These are phyloP conservation scores for Percopsis transmontana DNA, from an alignment of 2,113 vertebrate species.

Conservation along the genomic window DNA sequence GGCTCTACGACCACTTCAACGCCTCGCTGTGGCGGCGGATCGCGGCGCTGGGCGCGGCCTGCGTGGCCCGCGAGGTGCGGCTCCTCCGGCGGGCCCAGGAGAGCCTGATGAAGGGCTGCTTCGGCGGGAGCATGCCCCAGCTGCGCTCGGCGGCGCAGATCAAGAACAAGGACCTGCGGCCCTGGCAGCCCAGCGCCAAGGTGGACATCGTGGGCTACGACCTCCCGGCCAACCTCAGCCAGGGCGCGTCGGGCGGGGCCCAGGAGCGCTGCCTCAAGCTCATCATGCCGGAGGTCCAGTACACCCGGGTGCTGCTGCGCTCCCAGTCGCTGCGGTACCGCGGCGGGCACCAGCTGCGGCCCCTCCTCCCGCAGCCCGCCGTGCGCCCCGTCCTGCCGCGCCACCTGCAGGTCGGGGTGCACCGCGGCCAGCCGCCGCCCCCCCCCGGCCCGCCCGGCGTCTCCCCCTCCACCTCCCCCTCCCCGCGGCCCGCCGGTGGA, in stretches of 20 bases:
- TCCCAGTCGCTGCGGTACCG: slow-evolving; percentile 77
- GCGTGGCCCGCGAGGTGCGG: slow-evolving; percentile 80
- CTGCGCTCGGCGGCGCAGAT: slow-evolving; percentile 79
- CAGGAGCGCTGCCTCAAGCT: slow-evolving; percentile 85
- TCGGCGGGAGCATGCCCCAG: slow-evolving; percentile 68
- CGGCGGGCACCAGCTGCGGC: slow-evolving; percentile 31
- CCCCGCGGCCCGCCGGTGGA: slow-evolving; percentile 21
- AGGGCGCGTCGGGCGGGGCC: slow-evolving; percentile 24
- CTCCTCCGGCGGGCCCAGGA: slow-evolving; percentile 78
- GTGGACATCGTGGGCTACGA: slow-evolving; percentile 88
- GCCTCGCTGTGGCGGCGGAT: slow-evolving; percentile 83
- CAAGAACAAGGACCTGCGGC: slow-evolving; percentile 84
- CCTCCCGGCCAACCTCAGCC: slow-evolving; percentile 73
- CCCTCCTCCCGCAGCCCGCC: slow-evolving; percentile 27
- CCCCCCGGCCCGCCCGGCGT: slow-evolving; percentile 15
- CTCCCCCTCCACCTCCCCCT: slow-evolving; percentile 25
- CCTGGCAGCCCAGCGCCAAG: slow-evolving; percentile 85
- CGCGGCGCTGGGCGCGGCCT: slow-evolving; percentile 70
- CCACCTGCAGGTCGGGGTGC: slow-evolving; percentile 67
- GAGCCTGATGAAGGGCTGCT: slow-evolving; percentile 78
- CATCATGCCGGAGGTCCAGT: slow-evolving; percentile 85
- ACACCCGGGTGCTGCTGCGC: slow-evolving; percentile 79
- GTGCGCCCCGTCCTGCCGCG: slow-evolving; percentile 60
- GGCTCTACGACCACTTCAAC: slow-evolving; percentile 86
- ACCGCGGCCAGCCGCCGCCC: slow-evolving; percentile 15